Conservation (phyloP, 2,113 vertebrate genomes). For the Ammodytes dubius region DNA sequence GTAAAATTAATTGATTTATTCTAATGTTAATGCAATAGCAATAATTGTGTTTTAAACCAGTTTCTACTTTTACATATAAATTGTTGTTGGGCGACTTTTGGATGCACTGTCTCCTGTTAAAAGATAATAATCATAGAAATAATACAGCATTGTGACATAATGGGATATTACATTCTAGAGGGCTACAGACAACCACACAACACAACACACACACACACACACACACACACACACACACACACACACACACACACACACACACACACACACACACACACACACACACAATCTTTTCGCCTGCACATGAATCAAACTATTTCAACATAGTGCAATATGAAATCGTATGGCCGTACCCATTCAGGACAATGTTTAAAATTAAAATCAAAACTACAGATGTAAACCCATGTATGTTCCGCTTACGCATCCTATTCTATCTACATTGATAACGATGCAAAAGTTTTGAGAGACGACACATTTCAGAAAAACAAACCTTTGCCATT, state of each 20-base stretch:
- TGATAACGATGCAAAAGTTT: background rate
- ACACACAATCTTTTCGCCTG: background rate
- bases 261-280: background rate
- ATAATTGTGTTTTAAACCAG: background rate
- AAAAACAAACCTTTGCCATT: background rate
- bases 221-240: too few species aligned
- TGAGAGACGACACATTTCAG: background rate
- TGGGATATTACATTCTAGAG: background rate
- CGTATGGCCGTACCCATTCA: background rate
- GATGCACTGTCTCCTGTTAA: background rate
- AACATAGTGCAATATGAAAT: constrained; percentile 46
- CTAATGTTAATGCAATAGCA: background rate
- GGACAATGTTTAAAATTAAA: constrained; percentile 17
- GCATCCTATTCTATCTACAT: background rate
- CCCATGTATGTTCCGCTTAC: background rate
- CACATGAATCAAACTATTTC: background rate
- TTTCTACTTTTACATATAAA: background rate
- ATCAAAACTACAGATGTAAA: background rate
- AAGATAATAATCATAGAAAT: background rate
- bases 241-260: background rate
- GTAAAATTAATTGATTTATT: background rate
- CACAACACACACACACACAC: too few species aligned
- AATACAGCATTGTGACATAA: background rate
- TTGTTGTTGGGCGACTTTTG: background rate
- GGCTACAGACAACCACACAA: background rate